Conservation (phyloP, 2,888 invertebrate species). For the Dasysyrphus tricinctus region DNA sequence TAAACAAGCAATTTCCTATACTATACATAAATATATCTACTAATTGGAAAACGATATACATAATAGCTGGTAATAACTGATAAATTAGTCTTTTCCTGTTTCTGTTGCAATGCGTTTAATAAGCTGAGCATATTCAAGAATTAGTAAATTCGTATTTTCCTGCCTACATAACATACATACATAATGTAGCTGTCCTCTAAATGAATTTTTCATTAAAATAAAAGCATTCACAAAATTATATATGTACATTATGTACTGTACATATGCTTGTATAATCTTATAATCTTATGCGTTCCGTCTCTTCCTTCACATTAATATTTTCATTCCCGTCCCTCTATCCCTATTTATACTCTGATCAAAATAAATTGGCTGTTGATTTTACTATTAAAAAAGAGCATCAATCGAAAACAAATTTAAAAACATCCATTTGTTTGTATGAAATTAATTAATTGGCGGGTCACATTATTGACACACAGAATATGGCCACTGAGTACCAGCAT, state of each 20-base stretch:
- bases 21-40: not conserved
- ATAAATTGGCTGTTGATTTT: conserved; percentile 56
- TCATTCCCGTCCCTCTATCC: too few relatives aligned
- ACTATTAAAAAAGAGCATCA: conserved; percentile 20
- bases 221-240: conserved; percentile 8
- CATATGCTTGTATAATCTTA: not conserved
- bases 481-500: conserved; percentile 8
- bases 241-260: not conserved
- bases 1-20: conserved; percentile 45
- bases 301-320: not conserved
- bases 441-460: conserved; percentile 61
- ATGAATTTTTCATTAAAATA: not conserved
- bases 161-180: too few relatives aligned
- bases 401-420: conserved; percentile 50
- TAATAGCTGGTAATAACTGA: conserved; percentile 28
- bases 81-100: conserved; percentile 64
- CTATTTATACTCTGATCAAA: conserved; percentile 4
- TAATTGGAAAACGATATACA: conserved; percentile 69
- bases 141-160: conserved; percentile 48
- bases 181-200: not conserved
- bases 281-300: conserved; percentile 26
- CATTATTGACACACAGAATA: conserved; percentile 58
- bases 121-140: conserved; percentile 38
- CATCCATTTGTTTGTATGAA: conserved; percentile 31
- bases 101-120: conserved; percentile 47